These are phyloP conservation scores for Hyppa rectilinea DNA, from an alignment of 2,888 invertebrate genomes.

Conservation along the genomic window DNA sequence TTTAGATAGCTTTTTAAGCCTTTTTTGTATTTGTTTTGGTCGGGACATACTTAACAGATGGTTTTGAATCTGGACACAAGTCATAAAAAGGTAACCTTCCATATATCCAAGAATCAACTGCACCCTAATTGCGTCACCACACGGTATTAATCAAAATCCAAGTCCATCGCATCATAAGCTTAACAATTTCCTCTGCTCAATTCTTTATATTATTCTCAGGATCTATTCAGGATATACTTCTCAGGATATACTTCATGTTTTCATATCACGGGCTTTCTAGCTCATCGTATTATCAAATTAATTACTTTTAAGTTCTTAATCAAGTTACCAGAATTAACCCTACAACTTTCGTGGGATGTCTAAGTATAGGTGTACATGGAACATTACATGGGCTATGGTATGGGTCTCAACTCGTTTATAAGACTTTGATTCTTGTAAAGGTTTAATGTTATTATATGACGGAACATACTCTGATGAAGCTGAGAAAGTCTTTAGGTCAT, in stretches of 20 bases:
- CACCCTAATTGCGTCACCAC: too few species aligned
- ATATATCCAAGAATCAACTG: slow-evolving; percentile 17
- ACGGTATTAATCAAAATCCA: too few species aligned
- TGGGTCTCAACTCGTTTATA: neutral
- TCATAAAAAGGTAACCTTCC: neutral
- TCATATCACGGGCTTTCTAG: neutral
- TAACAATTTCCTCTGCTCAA: too few species aligned
- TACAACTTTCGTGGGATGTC: neutral
- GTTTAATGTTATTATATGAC: neutral
- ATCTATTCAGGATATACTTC: too few species aligned
- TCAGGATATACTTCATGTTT: too few species aligned
- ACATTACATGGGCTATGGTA: neutral
- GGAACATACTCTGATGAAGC: too few species aligned
- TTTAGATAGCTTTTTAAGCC: neutral
- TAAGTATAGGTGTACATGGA: neutral
- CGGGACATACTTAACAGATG: neutral
- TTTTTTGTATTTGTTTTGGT: too few species aligned
- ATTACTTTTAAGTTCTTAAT: slow-evolving; percentile 22
- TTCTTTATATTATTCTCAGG: too few species aligned
- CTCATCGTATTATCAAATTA: slow-evolving; percentile 14
- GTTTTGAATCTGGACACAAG: neutral
- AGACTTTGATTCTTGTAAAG: neutral
- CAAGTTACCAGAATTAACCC: slow-evolving; percentile 19
- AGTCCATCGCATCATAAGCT: too few species aligned
- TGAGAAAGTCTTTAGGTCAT: neutral